Base-by-base conservation (phyloP, 1,140 invertebrate genomes). In the Cotesia typhae region DNA sequence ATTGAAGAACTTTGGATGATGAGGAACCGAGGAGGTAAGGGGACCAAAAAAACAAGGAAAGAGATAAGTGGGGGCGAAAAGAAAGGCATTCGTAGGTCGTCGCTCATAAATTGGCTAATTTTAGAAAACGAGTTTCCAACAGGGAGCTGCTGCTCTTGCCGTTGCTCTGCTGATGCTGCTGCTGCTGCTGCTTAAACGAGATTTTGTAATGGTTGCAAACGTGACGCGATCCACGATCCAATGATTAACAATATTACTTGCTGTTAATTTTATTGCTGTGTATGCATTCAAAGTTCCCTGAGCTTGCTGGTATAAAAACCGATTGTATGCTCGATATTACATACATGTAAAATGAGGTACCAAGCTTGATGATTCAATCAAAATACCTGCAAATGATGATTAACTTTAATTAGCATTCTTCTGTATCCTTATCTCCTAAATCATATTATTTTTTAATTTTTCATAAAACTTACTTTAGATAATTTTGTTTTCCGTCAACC, bases 41-140 rank as follows among this genome's bases (percentile, higher is more conserved):
- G n/a, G 14, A 35, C 4, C 9, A 37, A 38, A 55, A 28, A 52
- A 66, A 51, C 17, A 66, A 52, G 60, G 57, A 61, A 38, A 57
- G 47, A 73, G 38, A 73, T 59, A 68, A 47, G 65, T 55, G 38
- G 69, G 72, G 72, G 61, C 71, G 52, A 73, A 75, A 73, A 75
- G 72, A 75, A 73, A 75, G 74, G 72, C 74, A 75, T 75, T 75
- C 69, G 74, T 75, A 72, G 72, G 74, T 75, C 70, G 71, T 72
- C 67, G 79, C 71, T 79, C 77, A 78, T 80, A 80, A 80, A 80
- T 79, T 79, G 70, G 78, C 79, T 77, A 80, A 78, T 76, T 80
- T 80, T 79, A 80, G 79, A 79, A 75, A 80, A 80, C 79, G 65
- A 66, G 78, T 78, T 78, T 78, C 41, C 69, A 71, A 52, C 70